A percentile compares a stretch with the other conserved stretches of the same genome.
Evolutionary conservation across 2,888 invertebrate species (phyloP).

Genomic region (Sialis fuliginosa): DNA sequence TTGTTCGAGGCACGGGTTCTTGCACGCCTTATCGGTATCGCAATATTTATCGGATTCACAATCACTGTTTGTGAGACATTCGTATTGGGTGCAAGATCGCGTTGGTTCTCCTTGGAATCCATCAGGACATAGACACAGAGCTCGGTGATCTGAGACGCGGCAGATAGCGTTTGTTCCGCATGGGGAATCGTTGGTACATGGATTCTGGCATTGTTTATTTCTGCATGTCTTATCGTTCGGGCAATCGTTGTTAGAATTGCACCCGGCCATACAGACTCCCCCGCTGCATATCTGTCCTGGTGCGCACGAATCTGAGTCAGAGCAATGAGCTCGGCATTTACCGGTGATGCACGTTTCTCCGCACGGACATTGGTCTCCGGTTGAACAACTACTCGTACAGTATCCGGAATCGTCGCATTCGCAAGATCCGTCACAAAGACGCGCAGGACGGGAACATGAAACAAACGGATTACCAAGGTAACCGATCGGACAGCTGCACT

Average conservation of each 20-base stretch:
- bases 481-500: constrained; percentile 69
- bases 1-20: constrained; percentile 61
- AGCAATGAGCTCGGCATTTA: constrained; percentile 57
- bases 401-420: constrained; percentile 69
- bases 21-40: constrained; percentile 48
- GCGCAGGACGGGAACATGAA: constrained; percentile 53
- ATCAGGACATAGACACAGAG: constrained; percentile 74
- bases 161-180: constrained; percentile 73
- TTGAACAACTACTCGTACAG: constrained; percentile 51
- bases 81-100: constrained; percentile 54
- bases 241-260: constrained; percentile 64
- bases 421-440: constrained; percentile 57
- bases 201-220: constrained; percentile 47
- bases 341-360: constrained; percentile 61
- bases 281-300: constrained; percentile 59
- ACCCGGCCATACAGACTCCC: constrained; percentile 62
- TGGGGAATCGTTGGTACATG: constrained; percentile 45
- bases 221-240: constrained; percentile 57
- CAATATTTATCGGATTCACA: constrained; percentile 66
- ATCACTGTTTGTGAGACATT: constrained; percentile 58
- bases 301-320: constrained; percentile 44
- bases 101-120: constrained; percentile 70
- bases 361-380: constrained; percentile 54
- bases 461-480: constrained; percentile 68
- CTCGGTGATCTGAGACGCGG: constrained; percentile 59